Evolutionary conservation across 2,113 vertebrate species (phyloP), one percentile per base, ranked within the genome.

Genomic region (Ptychochromis oligacanthus): DNA sequence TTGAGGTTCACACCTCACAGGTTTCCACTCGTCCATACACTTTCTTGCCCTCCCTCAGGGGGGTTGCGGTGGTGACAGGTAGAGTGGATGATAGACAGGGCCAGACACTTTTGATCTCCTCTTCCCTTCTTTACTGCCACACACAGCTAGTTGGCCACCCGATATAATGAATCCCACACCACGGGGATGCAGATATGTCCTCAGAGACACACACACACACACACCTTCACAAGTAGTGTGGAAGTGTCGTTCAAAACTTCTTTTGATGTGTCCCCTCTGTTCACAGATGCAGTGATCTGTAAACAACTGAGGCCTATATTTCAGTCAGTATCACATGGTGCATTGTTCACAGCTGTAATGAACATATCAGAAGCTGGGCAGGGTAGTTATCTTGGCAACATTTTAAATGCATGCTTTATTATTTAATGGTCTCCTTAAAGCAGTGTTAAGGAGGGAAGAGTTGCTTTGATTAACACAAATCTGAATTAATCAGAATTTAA

Each of bases 21-120:
- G 88, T 92, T 94, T 86, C 83, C 55, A 65, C 88, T 92, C 84
- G 87, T 88, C 90, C 79, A 65, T 91, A 78, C 79, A 78, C 87
- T 88, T 86, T 22, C 77, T 72, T 75, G 78, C 77, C 75, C 82
- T 91, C 91, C 92, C 90, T 91, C 62, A 4, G 77, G 90, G 89
- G 90, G 81, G 79, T 84, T 87, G 79, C 78, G 7, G 55, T 74
- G 85, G 92, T 95, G 95, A 95, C 93, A 92, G 92, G 75, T 87
- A 65, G 87, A 87, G 86, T 80, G 78, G 88, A 91, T 95, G 96
- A 96, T 93, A 77, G 95, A 94, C 94, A 93, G 88, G 59, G 43
- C 85, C 78, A 24, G 15, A 67, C 20, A 57, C 78, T 77, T 79
- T 81, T 55, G 64, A 80, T 67, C 58, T 64, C 87, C 78, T 79